Base-by-base conservation (phyloP, 2,797 vertebrate genomes). In the Poeciliopsis gracilis region DNA sequence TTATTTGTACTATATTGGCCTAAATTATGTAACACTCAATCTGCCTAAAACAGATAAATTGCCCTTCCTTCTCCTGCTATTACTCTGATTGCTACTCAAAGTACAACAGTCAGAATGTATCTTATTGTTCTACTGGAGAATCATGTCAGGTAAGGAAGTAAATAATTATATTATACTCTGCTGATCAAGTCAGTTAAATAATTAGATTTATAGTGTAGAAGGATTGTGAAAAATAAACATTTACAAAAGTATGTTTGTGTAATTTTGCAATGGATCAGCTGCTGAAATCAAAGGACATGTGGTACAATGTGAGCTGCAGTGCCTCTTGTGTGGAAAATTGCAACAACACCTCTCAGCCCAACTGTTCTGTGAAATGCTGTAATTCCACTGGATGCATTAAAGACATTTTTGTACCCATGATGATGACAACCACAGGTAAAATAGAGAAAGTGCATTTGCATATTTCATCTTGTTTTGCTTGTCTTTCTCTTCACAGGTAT, bases 321-420 rank as follows among this genome's bases (percentile, higher is more conserved):
- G 36, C 49, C 0, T 18, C 67, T 0, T 98, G 96, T 15, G 30
- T 77, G 9, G 2, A 4, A 12, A 5, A 59, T 61, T 95, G 92
- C 9, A 2, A n/a, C 80, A 91, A 91, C 78, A 43, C 4, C 0
- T 30, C 73, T 6, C 77, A 88, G 73, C 81, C 51, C 78, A 80
- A 77, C 72, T 97, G 97, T 38, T 72, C 85, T 11, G 69, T 95
- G 71, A 80, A 83, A 4, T 97, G 97, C 90, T 97, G 96, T 74
- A 77, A 88, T 25, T 63, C 83, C 1, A 85, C 93, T 0, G 91
- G 81, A 71, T 98, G 97, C 91, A 92, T 97, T 83, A 94, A 84
- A 0, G 66, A 72, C 72, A 93, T 46, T 0, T 87, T 96, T 1
- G 80, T 82, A 46, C 89, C 66, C 0, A 89, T 96, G 90, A 93